Conservation (phyloP, 2,113 vertebrate species). For the Tor tambroides region DNA sequence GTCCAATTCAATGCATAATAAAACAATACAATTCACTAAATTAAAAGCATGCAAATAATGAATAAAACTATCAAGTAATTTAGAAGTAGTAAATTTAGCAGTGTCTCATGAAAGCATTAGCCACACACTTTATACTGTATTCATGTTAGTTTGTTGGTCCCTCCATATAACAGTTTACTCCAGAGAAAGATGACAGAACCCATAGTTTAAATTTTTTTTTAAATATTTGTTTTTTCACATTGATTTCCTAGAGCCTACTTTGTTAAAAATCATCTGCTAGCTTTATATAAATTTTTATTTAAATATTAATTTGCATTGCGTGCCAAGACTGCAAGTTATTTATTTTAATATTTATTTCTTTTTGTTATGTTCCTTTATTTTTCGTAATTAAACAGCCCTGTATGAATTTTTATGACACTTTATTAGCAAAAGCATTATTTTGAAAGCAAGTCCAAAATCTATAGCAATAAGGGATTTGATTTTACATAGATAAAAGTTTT, state of each 20-base stretch:
- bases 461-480: neutral
- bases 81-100: neutral
- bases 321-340: neutral
- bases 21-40: slow-evolving; percentile 27
- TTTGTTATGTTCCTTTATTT: neutral
- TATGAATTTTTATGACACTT: neutral
- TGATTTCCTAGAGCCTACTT: neutral
- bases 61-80: neutral
- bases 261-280: neutral
- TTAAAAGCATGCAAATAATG: slow-evolving; percentile 36
- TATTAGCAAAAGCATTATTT: slow-evolving; percentile 2
- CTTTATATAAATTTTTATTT: neutral
- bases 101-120: neutral
- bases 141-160: neutral
- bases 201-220: neutral
- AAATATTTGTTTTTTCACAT: neutral
- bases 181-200: neutral
- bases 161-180: neutral
- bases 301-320: neutral
- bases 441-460: neutral
- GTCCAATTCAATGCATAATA: neutral
- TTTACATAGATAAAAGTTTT: neutral
- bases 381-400: neutral
- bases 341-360: neutral
- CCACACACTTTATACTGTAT: neutral